Conservation (phyloP, 2,888 invertebrate species). For the Nomada fabriciana region DNA sequence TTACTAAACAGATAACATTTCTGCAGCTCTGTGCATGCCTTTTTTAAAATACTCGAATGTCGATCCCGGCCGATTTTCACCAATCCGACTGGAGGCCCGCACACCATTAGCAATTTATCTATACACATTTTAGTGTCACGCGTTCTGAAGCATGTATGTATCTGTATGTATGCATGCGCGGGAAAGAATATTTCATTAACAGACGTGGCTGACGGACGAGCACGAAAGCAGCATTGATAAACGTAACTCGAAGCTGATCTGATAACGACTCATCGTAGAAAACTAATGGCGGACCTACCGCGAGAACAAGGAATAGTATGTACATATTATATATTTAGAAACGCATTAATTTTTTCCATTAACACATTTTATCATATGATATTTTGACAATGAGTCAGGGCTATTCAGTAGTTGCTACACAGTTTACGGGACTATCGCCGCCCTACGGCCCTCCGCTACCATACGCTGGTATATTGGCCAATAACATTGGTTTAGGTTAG, state of each 20-base stretch:
- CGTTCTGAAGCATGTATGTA: neutral
- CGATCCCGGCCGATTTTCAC: too few relatives aligned
- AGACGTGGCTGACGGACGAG: constrained; percentile 10
- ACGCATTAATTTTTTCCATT: constrained; percentile 44
- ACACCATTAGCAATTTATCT: too few relatives aligned
- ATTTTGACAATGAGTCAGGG: constrained; percentile 1
- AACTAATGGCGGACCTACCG: neutral
- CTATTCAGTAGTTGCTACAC: neutral
- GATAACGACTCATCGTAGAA: constrained; percentile 30
- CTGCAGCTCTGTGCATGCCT: too few relatives aligned
- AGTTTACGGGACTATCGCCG: neutral
- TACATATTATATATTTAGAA: neutral
- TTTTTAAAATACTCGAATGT: too few relatives aligned
- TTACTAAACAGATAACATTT: too few relatives aligned
- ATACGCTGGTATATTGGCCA: neutral
- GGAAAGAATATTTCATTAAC: neutral
- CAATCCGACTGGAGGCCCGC: too few relatives aligned
- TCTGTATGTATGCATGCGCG: neutral
- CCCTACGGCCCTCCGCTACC: neutral
- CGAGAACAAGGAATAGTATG: constrained; percentile 4
- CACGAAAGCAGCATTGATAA: constrained; percentile 34
- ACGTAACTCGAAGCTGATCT: constrained; percentile 39
- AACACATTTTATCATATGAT: constrained; percentile 2
- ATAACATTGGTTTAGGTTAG: too few relatives aligned
- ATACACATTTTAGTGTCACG: neutral